phyloP scores from a whole-genome alignment of 2,797 vertebrate species.

The Halcyon chelicuti region DNA sequence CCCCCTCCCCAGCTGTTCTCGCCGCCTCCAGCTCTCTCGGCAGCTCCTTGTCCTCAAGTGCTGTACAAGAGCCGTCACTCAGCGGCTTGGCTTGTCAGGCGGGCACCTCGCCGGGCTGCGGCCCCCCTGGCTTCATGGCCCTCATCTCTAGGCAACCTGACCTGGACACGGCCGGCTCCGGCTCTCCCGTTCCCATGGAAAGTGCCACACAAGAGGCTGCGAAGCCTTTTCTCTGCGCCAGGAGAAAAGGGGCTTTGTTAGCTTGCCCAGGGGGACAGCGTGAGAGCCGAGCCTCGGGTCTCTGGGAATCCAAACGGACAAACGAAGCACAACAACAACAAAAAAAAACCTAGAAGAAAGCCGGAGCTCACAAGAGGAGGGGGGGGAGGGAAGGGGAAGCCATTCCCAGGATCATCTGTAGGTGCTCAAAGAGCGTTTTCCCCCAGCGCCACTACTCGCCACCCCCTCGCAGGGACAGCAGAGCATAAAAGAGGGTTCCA shows the following conservation, averaged over 20 bases:
- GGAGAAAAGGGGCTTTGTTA: constrained; percentile 99
- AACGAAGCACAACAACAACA: constrained; percentile 69
- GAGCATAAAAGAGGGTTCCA: constrained; percentile 29
- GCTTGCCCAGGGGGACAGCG: constrained; percentile 90
- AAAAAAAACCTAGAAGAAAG: constrained; percentile 65
- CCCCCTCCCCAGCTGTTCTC: background rate
- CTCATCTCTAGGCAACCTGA: constrained; percentile 89
- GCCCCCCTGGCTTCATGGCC: constrained; percentile 63
- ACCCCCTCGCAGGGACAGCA: background rate
- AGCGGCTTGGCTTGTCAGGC: constrained; percentile 58
- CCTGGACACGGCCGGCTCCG: constrained; percentile 82
- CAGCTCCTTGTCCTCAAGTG: constrained; percentile 65
- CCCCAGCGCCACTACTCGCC: background rate
- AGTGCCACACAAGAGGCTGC: constrained; percentile 86
- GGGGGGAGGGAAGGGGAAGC: background rate
- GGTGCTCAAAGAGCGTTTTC: constrained; percentile 39
- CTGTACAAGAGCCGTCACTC: constrained; percentile 71
- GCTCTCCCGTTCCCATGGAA: constrained; percentile 92
- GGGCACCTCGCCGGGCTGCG: constrained; percentile 24
- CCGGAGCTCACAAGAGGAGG: constrained; percentile 10
- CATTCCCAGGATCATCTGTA: constrained; percentile 77
- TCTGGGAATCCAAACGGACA: constrained; percentile 89
- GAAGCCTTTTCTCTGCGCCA: constrained; percentile 88
- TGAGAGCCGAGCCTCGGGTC: constrained; percentile 83
- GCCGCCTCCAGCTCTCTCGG: constrained; percentile 25